Evolutionary conservation across 2,888 invertebrate genomes (phyloP).

Genomic region (Xanthostigma xanthostigma): DNA sequence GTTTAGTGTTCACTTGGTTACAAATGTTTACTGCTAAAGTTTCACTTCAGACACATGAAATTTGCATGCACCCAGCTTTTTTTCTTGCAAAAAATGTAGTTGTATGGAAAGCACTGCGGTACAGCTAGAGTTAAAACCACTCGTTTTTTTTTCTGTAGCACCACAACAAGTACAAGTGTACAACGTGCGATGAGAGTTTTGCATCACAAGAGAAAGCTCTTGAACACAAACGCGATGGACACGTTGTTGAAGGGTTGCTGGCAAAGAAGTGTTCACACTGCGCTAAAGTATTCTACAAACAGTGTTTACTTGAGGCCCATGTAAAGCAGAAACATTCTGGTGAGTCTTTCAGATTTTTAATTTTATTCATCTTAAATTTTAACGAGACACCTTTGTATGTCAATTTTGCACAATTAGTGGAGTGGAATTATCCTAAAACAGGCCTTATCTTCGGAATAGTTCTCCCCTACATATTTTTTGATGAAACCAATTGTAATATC

Average conservation of each 20-base stretch:
- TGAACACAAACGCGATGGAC: conserved; percentile 15
- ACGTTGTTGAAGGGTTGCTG: conserved; percentile 15
- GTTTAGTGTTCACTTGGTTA: not conserved
- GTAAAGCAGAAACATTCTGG: conserved; percentile 14
- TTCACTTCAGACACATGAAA: too few relatives aligned
- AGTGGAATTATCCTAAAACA: too few relatives aligned
- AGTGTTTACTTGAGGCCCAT: conserved; percentile 14
- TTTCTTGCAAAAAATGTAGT: not conserved
- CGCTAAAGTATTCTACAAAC: conserved; percentile 13
- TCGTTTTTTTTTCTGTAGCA: conserved; percentile 15
- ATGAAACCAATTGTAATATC: too few relatives aligned
- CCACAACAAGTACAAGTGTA: conserved; percentile 24
- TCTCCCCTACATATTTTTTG: too few relatives aligned
- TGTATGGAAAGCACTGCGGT: not conserved
- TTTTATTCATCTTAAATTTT: not conserved
- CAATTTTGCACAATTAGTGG: too few relatives aligned
- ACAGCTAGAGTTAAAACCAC: not conserved
- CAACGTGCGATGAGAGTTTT: conserved; percentile 22
- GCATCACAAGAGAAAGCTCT: conserved; percentile 20
- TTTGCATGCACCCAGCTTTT: not conserved
- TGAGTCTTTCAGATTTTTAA: conserved; percentile 1
- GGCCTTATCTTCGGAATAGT: too few relatives aligned
- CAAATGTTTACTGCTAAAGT: not conserved
- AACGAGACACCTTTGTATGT: too few relatives aligned
- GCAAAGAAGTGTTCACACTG: conserved; percentile 16